A percentile compares a stretch with the other conserved stretches of the same genome.
Conservation (phyloP, 2,113 vertebrate species). For the Amia ocellicauda region DNA sequence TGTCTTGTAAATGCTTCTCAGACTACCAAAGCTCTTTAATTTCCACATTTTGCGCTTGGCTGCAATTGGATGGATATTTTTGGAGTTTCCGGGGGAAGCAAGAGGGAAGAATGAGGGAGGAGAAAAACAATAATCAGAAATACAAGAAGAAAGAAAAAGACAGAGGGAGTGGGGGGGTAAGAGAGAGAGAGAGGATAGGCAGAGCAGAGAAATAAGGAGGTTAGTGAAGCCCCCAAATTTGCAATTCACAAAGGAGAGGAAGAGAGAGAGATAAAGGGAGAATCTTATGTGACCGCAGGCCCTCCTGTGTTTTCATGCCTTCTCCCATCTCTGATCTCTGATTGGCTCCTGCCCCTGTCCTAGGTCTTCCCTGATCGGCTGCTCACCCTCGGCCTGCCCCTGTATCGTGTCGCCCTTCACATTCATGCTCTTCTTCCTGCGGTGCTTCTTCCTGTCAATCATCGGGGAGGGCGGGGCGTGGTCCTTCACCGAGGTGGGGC, state of each 20-base stretch:
- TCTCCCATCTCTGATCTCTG: not conserved
- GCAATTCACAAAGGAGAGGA: slow-evolving; percentile 1
- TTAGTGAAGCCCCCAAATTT: slow-evolving; percentile 26
- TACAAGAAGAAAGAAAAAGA: slow-evolving; percentile 42
- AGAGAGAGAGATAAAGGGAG: not conserved
- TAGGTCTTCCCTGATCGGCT: not conserved
- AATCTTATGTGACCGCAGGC: not conserved
- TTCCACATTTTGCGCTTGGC: slow-evolving; percentile 99
- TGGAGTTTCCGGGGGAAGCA: slow-evolving; percentile 36
- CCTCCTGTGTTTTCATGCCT: not conserved
- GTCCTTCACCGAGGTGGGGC: slow-evolving; percentile 69
- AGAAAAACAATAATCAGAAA: slow-evolving; percentile 48
- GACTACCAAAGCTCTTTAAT: slow-evolving; percentile 99
- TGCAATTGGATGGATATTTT: slow-evolving; percentile 74
- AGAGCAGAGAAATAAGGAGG: slow-evolving; percentile 1
- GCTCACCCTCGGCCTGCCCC: slow-evolving; percentile 89
- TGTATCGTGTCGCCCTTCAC: slow-evolving; percentile 82
- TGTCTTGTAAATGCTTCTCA: slow-evolving; percentile 99
- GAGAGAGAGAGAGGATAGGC: slow-evolving; percentile 38
- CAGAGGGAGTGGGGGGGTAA: slow-evolving; percentile 41
- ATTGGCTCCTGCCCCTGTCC: not conserved
- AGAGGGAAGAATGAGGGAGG: slow-evolving; percentile 42
- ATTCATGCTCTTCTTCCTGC: slow-evolving; percentile 87
- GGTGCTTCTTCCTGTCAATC: slow-evolving; percentile 87
- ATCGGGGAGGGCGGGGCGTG: slow-evolving; percentile 76